A percentile compares a stretch with the other conserved stretches of the same genome.
Conservation (phyloP, 2,797 vertebrate species). For the Avahi laniger region DNA sequence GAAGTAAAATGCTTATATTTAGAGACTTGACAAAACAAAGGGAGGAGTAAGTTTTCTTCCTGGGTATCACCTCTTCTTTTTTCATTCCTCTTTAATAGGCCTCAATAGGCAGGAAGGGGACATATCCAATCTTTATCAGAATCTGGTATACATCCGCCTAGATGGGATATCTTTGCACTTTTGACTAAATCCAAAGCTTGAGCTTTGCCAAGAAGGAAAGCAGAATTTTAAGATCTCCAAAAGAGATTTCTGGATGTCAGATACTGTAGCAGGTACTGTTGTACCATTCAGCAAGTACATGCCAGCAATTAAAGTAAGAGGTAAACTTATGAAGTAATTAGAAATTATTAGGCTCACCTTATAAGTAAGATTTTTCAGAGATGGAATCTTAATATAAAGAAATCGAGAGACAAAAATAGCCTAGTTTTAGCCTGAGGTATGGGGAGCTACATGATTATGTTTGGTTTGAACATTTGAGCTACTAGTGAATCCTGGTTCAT, state of each 20-base stretch:
- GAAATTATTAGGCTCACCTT: not conserved
- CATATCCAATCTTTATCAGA: not conserved
- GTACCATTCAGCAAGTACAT: not conserved
- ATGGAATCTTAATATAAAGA: not conserved
- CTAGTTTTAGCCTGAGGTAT: not conserved
- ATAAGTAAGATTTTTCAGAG: not conserved
- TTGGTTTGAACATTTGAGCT: constrained; percentile 11
- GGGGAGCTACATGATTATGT: not conserved
- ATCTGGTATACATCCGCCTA: not conserved
- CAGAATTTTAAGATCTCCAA: not conserved
- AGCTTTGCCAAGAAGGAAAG: not conserved
- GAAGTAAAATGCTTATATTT: not conserved
- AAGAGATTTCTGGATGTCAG: not conserved
- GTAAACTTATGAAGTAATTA: not conserved
- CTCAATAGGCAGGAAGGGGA: not conserved
- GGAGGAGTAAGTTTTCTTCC: not conserved
- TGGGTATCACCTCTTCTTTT: not conserved
- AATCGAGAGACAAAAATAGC: not conserved
- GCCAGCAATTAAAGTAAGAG: not conserved
- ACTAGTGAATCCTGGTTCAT: not conserved
- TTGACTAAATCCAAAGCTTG: not conserved
- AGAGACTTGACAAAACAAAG: not conserved
- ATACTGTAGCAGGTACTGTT: not conserved
- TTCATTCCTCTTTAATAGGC: not conserved
- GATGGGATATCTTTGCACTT: not conserved